Evolutionary conservation across 2,888 invertebrate genomes (phyloP).

Genomic region (Thalpophila matura): DNA sequence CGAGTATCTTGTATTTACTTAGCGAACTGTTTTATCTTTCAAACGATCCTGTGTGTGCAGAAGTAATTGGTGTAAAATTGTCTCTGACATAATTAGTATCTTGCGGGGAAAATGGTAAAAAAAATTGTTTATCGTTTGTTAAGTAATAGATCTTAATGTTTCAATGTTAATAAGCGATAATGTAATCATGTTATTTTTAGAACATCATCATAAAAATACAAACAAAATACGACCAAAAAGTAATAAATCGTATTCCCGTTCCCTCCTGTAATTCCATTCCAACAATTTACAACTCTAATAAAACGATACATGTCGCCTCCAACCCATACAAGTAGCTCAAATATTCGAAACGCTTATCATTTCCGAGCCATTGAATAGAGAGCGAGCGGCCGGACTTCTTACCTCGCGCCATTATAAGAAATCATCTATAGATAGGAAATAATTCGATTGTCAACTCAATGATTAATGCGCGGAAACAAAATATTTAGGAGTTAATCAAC

Average conservation of each 20-base stretch:
- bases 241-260: conserved; percentile 45
- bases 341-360: conserved; percentile 79
- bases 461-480: conserved; percentile 66
- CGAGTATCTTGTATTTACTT: conserved; percentile 22
- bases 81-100: not conserved
- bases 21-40: conserved; percentile 9
- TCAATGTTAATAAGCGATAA: too few relatives aligned
- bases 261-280: conserved; percentile 44
- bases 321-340: conserved; percentile 69
- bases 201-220: conserved; percentile 18
- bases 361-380: conserved; percentile 77
- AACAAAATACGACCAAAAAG: conserved; percentile 24
- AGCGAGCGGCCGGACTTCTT: conserved; percentile 66
- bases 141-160: not conserved
- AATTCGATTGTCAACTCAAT: conserved; percentile 72
- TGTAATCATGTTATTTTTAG: conserved; percentile 1
- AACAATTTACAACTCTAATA: conserved; percentile 57
- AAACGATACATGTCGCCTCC: conserved; percentile 53
- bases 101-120: not conserved
- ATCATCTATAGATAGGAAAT: conserved; percentile 74
- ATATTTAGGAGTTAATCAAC: conserved; percentile 46
- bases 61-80: conserved; percentile 10
- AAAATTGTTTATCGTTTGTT: not conserved
- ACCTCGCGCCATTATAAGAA: conserved; percentile 75
- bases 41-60: not conserved